Base-by-base conservation (phyloP, 2,797 vertebrate species). In the Sebastes miniatus region DNA sequence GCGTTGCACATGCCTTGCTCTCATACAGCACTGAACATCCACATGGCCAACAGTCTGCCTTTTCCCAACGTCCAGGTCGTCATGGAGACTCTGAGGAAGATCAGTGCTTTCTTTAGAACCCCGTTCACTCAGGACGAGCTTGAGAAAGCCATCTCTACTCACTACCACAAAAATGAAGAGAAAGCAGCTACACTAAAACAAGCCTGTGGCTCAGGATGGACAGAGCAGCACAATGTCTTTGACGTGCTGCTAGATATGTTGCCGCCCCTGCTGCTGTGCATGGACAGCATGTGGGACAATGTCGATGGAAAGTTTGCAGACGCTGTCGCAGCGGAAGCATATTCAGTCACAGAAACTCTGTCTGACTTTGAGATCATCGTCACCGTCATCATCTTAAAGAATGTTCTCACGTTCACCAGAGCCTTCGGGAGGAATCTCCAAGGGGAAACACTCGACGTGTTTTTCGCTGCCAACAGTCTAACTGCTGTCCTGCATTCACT, bases 371-470 rank as follows among this genome's bases (percentile, higher is more conserved):
- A 99, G 92, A 96, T 97, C 20, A 83, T 99, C 0, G 97, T 97
- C 71, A 99, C 97, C 0, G 36, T 97, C 4, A 96, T 99, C 62
- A 96, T 99, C 71, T 88, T 99, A 69, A 99, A 99, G 90, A 98
- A 98, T 0, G 88, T 97, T 3, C 94, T 99, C 4, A 97, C 97
- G 0, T 99, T 98, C 82, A 99, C 98, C 0, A 95, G 98, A 83
- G 98, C 98, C 0, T 99, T 99, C 1, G 98, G 98, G 3, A 98
- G 95, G 82, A 99, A 99, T 67, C 96, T 99, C 65, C 97, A 99
- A 76, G 97, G 97, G 1, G 97, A 97, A 72, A 98, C 97, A 0
- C 96, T 97, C 0, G 97, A 99, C 8, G 96, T 98, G 22, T 99
- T 97, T 87, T 97, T 97, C 8, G 98, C 98, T 1, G 97, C 98